These are phyloP conservation scores for Silvanus unidentatus DNA, from an alignment of 2,888 invertebrate species.

Conservation along the genomic window DNA sequence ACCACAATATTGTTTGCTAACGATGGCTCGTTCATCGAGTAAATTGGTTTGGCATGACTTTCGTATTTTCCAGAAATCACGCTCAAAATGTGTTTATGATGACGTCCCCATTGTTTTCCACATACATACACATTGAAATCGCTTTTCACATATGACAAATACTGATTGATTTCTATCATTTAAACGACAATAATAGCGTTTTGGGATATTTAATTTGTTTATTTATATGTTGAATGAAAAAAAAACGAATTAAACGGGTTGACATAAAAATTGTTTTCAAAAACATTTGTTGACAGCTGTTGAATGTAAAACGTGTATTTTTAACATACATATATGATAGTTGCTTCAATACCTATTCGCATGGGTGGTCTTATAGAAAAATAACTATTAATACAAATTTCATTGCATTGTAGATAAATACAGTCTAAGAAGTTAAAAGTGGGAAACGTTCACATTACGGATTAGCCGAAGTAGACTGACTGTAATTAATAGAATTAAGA, in stretches of 20 bases:
- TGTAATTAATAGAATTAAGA: constrained; percentile 31
- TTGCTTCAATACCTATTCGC: constrained; percentile 1
- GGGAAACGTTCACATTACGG: too few relatives aligned
- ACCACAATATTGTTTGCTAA: constrained; percentile 46
- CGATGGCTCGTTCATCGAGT: constrained; percentile 43
- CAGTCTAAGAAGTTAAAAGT: too few relatives aligned
- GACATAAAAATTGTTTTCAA: too few relatives aligned
- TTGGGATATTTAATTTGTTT: too few relatives aligned
- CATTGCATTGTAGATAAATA: too few relatives aligned
- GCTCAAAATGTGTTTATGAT: constrained; percentile 46
- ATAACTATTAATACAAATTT: neutral
- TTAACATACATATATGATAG: constrained; percentile 7
- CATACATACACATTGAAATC: constrained; percentile 24
- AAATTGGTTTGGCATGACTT: constrained; percentile 47
- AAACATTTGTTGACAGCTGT: constrained; percentile 15
- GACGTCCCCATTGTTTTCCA: constrained; percentile 44
- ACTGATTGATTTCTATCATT: constrained; percentile 31
- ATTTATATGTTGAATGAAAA: too few relatives aligned
- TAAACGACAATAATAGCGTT: constrained; percentile 9
- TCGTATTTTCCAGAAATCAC: constrained; percentile 42
- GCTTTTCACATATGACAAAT: constrained; percentile 19
- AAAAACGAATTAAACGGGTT: too few relatives aligned
- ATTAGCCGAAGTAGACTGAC: constrained; percentile 18
- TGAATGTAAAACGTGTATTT: constrained; percentile 16
- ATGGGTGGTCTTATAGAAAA: constrained; percentile 2